Conservation (phyloP, 2,797 vertebrate species). For the Cirrhinus mrigala region DNA sequence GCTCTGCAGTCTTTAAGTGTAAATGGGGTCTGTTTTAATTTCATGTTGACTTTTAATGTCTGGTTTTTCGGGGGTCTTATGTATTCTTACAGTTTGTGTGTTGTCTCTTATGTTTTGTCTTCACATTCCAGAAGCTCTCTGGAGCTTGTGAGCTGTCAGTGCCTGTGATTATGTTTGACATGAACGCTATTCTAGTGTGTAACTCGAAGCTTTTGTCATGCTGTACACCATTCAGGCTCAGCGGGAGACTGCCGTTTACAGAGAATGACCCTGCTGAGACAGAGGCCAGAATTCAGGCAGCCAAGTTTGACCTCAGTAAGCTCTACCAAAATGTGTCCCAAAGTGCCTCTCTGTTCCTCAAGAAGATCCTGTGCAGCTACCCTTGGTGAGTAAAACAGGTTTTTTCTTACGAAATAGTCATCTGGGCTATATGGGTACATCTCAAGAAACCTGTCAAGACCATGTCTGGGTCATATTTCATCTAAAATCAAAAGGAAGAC, state of each 20-base stretch:
- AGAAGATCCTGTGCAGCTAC: conserved; percentile 93
- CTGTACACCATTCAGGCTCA: conserved; percentile 82
- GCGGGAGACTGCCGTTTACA: conserved; percentile 90
- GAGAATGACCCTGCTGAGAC: conserved; percentile 88
- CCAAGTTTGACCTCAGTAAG: conserved; percentile 95
- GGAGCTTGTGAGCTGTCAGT: conserved; percentile 17
- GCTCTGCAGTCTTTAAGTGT: background rate
- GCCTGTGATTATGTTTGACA: conserved; percentile 5
- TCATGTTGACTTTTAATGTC: background rate
- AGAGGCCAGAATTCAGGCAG: conserved; percentile 89
- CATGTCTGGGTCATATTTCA: background rate
- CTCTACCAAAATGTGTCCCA: conserved; percentile 98
- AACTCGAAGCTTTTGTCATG: background rate
- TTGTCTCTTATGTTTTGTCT: background rate
- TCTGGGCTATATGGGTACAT: background rate
- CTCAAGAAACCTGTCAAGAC: background rate
- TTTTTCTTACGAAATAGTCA: background rate
- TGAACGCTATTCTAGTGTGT: conserved; percentile 10
- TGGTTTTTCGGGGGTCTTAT: background rate
- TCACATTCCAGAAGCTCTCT: conserved; percentile 8
- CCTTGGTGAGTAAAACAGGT: conserved; percentile 86
- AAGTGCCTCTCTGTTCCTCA: conserved; percentile 95
- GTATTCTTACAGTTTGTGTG: background rate
- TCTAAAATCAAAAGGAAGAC: background rate
- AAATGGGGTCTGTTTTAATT: background rate